A percentile compares a stretch with the other conserved stretches of the same genome.
phyloP scores from a whole-genome alignment of 2,888 invertebrate genomes.

The Tiliacea citrago region DNA sequence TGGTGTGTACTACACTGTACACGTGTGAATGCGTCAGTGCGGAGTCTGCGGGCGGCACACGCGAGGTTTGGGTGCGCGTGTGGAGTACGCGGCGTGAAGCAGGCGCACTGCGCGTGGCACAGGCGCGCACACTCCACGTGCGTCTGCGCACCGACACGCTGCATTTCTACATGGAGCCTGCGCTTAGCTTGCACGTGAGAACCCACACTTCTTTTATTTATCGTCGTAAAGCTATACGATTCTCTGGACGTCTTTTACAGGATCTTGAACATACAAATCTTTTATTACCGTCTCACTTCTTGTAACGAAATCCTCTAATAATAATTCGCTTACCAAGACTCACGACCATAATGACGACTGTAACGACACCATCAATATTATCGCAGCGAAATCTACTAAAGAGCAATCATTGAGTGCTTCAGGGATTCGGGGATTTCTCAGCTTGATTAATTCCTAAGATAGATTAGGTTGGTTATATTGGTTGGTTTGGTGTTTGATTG shows the following conservation, averaged over 20 bases:
- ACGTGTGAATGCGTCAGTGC: conserved; percentile 67
- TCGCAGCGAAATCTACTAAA: background rate
- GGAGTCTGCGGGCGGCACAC: conserved; percentile 75
- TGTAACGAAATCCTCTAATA: background rate
- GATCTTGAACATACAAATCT: background rate
- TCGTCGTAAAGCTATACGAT: background rate
- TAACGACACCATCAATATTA: conserved; percentile 11
- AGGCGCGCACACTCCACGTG: conserved; percentile 75
- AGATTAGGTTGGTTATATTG: no score
- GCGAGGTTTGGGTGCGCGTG: conserved; percentile 81
- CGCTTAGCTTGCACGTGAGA: conserved; percentile 93
- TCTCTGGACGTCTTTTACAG: background rate
- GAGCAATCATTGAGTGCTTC: conserved; percentile 15
- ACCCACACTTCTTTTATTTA: background rate
- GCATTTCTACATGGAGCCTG: conserved; percentile 93
- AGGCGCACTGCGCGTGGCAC: conserved; percentile 79
- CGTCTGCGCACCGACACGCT: conserved; percentile 81
- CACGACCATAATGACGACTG: background rate
- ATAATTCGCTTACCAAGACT: background rate
- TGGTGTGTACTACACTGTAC: conserved; percentile 63
- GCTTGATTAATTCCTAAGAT: conserved; percentile 9
- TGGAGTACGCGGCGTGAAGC: conserved; percentile 84
- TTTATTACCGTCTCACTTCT: background rate
- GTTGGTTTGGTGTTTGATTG: no score
- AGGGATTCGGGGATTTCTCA: background rate